Conservation (phyloP, 2,888 invertebrate genomes). For the Belgica antarctica region DNA sequence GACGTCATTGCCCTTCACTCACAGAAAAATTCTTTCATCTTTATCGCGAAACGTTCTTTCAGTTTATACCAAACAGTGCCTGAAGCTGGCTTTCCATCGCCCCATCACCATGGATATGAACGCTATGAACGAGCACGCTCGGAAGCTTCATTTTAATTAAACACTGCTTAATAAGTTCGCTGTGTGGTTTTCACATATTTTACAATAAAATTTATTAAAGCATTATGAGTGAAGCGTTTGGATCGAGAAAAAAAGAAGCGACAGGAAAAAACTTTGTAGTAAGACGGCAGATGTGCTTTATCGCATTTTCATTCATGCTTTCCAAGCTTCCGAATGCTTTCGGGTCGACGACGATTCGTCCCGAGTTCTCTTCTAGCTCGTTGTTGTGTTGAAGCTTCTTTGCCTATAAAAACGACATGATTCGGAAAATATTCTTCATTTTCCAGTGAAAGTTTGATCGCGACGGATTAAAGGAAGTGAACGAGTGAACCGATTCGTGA, state of each 20-base stretch:
- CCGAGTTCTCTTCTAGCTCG: not conserved
- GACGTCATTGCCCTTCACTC: too few species aligned
- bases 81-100: not conserved
- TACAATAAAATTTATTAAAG: too few species aligned
- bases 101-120: not conserved
- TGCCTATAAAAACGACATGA: constrained; percentile 19
- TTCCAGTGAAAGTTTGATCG: constrained; percentile 31
- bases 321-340: not conserved
- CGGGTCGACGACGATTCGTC: not conserved
- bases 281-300: not conserved
- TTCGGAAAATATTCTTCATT: constrained; percentile 26
- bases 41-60: not conserved
- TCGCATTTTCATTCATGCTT: constrained; percentile 19
- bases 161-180: not conserved
- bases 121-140: constrained; percentile 9
- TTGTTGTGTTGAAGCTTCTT: constrained; percentile 25
- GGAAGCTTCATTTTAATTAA: not conserved
- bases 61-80: constrained; percentile 21
- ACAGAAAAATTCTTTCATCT: not conserved
- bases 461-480: constrained; percentile 22
- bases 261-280: not conserved
- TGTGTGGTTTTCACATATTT: too few species aligned
- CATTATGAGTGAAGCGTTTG: too few species aligned
- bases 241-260: not conserved
- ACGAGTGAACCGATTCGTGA: not conserved